Base-by-base conservation (phyloP, 1,140 invertebrate species). In the Arion vulgaris region DNA sequence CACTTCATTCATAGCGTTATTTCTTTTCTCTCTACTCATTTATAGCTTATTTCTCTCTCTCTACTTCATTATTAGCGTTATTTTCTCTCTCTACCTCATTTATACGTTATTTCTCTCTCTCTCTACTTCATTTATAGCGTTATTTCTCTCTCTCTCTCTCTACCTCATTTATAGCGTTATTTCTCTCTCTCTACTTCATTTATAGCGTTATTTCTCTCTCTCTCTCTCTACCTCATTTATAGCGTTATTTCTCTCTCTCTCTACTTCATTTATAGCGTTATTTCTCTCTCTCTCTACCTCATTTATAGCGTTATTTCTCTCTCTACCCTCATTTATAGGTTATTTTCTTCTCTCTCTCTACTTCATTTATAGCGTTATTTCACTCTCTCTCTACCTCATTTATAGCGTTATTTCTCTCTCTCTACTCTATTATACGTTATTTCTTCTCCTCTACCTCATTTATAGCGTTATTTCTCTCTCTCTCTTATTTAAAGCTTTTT, bases 281-380 rank as follows among this genome's bases (percentile, higher is more conserved):
- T 75, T n/a, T n/a, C 45, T 51, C 38, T n/a, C 45, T 51, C 73
- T 51, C 73, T 75, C 45, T 62, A 28, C 34, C 32, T 62, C 53
- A n/a, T n/a, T n/a, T n/a, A n/a, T n/a, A n/a, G n/a, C n/a, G n/a
- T n/a, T n/a, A n/a, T 62, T 51, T 57, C 53, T 36, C 34, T 36
- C 53, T 32, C 76, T 57, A 49, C 19, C 49, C n/a, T n/a, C n/a
- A n/a, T n/a, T n/a, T n/a, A n/a, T n/a, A n/a, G n/a, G n/a, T n/a
- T n/a, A n/a, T n/a, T n/a, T n/a, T n/a, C n/a, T n/a, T n/a, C n/a
- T n/a, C n/a, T n/a, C n/a, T n/a, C n/a, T n/a, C n/a, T n/a, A n/a
- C n/a, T n/a, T n/a, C n/a, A n/a, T n/a, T n/a, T n/a, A n/a, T n/a
- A n/a, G n/a, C n/a, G n/a, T n/a, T 78, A 13, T 78, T n/a, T 28